Evolutionary conservation across 2,888 invertebrate species (phyloP), one percentile per base, ranked within the genome.

Genomic region (Pandemis cinnamomeana): DNA sequence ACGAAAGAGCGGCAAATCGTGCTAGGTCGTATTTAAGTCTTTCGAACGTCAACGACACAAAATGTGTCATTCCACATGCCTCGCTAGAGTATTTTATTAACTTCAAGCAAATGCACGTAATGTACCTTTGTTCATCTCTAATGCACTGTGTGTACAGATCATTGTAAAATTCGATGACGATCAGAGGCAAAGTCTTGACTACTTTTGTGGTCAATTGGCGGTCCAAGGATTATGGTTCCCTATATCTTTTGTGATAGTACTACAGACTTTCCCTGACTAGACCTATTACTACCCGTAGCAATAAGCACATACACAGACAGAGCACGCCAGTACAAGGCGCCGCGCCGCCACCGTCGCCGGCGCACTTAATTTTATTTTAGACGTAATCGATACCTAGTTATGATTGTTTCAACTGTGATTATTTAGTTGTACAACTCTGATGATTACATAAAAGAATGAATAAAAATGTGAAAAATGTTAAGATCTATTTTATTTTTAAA

Each of bases 371-470:
- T 89, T 91, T 87, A 85, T 87, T 91, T 90, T 87, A 91, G 86
- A 89, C 85, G 84, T 89, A 89, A 88, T 89, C 87, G 88, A 86
- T 86, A 88, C 84, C 87, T 88, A 88, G 86, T 89, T 91, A 90
- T 88, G 91, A 94, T 95, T 91, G 93, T 94, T 95, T 95, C 90
- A 93, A 95, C 95, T 95, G 95, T 95, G 95, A 95, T 95, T 95
- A 93, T 93, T 94, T 95, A 95, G 94, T 94, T 95, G 93, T 95
- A 95, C 94, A 94, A 94, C 91, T 94, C 92, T 92, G 93, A 93
- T 87, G 90, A 93, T 92, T 92, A 93, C 90, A 94, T 93, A 93
- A 94, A 94, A 94, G 90, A 91, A 92, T 90, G 87, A 94, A 93
- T 93, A 93, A 94, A 67, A 87, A 90, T 89, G 86, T 89, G 80